Evolutionary conservation across 2,797 vertebrate genomes (phyloP).

Genomic region (Chrosomus eos): DNA sequence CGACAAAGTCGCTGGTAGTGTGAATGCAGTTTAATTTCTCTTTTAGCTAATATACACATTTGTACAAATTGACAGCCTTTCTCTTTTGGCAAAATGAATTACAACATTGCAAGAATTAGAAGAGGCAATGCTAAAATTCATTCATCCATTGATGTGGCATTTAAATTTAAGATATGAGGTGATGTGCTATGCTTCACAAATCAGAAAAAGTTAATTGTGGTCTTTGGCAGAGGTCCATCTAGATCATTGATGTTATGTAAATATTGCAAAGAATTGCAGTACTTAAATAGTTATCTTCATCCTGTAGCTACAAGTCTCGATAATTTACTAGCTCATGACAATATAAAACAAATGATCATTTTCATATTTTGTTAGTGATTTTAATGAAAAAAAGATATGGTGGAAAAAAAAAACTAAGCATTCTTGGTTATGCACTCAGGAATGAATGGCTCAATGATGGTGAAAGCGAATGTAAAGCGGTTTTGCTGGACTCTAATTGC

Average conservation of each 20-base stretch:
- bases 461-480: not conserved
- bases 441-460: not conserved
- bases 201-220: not conserved
- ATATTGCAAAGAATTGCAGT: not conserved
- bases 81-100: not conserved
- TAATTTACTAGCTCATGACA: not conserved
- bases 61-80: not conserved
- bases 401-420: not conserved
- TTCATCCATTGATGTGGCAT: not conserved
- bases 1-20: too few relatives aligned
- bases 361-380: not conserved
- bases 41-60: not conserved
- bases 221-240: not conserved
- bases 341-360: not conserved
- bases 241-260: not conserved
- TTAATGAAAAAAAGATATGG: not conserved
- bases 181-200: not conserved
- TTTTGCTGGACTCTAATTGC: constrained; percentile 1
- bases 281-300: not conserved
- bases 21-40: too few relatives aligned
- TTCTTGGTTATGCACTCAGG: not conserved
- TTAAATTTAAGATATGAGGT: not conserved
- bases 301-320: not conserved
- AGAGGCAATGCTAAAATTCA: not conserved
- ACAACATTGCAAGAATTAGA: not conserved